Percentiles rank a stretch among this genome's conserved stretches.
phyloP scores from a whole-genome alignment of 2,888 invertebrate genomes.

The Dasypolia templi region DNA sequence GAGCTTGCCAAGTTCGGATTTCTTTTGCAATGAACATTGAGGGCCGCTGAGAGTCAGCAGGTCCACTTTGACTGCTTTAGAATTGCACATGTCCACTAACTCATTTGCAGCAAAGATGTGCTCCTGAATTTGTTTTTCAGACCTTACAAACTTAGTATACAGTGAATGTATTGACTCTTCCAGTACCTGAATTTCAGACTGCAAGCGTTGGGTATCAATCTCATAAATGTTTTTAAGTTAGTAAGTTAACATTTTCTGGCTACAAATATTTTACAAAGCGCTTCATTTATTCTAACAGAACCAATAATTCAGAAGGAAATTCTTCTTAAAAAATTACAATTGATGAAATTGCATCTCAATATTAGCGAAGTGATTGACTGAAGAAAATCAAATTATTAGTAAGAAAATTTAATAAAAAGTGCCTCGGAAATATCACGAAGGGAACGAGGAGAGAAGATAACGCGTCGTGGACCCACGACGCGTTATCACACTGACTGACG shows the following conservation, averaged over 20 bases:
- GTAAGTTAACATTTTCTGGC: neutral
- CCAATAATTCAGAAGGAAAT: neutral
- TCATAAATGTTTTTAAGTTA: no score
- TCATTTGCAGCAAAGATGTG: no score
- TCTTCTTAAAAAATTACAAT: neutral
- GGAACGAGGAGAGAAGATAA: neutral
- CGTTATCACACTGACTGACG: neutral
- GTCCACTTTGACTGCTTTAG: no score
- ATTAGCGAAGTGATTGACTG: conserved; percentile 9
- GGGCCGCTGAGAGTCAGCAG: no score
- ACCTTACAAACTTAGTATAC: no score
- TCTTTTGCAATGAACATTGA: no score
- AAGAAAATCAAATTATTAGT: conserved; percentile 24
- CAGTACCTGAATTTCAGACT: no score
- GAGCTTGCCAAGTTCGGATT: no score
- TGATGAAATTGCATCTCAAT: conserved; percentile 6
- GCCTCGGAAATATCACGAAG: neutral
- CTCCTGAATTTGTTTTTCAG: no score
- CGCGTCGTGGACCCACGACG: neutral
- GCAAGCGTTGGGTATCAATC: no score
- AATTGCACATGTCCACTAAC: no score
- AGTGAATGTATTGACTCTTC: no score
- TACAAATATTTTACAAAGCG: neutral
- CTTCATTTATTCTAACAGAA: neutral
- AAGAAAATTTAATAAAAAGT: conserved; percentile 26